Evolutionary conservation across 2,113 vertebrate genomes (phyloP), one percentile per base, ranked within the genome.

Genomic region (Dicrurus megarhynchus): DNA sequence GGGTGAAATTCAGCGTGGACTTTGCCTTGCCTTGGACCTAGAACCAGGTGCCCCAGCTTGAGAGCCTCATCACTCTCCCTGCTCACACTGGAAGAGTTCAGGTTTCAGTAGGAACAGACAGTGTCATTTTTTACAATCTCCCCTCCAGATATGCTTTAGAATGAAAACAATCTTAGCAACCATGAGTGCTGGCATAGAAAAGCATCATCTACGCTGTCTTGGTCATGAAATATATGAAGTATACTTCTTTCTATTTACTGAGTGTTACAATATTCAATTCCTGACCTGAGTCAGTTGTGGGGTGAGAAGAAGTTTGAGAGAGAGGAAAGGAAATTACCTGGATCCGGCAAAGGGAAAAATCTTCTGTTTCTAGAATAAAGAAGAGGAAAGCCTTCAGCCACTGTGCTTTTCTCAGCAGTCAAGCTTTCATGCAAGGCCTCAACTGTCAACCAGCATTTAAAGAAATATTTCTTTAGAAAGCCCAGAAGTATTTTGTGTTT

Each of bases 321-420:
- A 81, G 79, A 65, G 56, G 60, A 94, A 71, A 87, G 80, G 71
- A 85, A 95, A 95, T 97, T 95, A 97, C 97, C 96, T 97, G 95
- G 90, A 93, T 94, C 89, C 91, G 90, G 93, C 75, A 90, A 79
- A 60, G 16, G 79, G 57, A 32, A 70, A 69, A 23, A 14, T 78
- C 85, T 85, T 95, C 95, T 94, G 93, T 90, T 95, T 95, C 97
- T 97, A 46, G 95, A 90, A 92, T 78, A 95, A 97, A 97, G 84
- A 90, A 85, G 78, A 93, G 63, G 69, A 97, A 94, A 88, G 20
- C 53, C 68, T 92, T 95, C 68, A 93, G 81, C 68, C 90, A 56
- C 92, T 52, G 32, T 20, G 59, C 42, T 94, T 86, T 64, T 84
- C 59, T 84, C 52, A 75, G 27, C 69, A 96, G 83, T 74, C 86